Evolutionary conservation across 2,797 vertebrate genomes (phyloP).

Genomic region (Sebastes baramenuke): DNA sequence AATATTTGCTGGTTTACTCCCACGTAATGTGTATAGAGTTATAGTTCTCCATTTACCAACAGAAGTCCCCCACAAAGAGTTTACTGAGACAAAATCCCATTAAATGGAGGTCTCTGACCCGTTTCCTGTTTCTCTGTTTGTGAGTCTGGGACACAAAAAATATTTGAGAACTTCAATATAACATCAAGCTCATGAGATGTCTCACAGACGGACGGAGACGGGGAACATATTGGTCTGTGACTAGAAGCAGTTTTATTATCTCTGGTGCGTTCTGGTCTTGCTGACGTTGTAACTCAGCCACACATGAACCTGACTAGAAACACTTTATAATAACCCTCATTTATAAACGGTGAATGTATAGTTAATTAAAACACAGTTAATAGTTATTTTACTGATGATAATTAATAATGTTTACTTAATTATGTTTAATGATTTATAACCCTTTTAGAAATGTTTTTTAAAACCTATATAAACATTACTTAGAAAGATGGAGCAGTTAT

Average conservation of each 20-base stretch:
- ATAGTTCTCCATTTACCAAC: not conserved
- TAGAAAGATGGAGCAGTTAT: too few species aligned
- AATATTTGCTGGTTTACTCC: conserved; percentile 1
- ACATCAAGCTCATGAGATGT: not conserved
- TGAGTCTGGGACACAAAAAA: not conserved
- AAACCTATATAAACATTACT: too few species aligned
- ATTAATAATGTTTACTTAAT: too few species aligned
- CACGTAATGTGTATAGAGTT: not conserved
- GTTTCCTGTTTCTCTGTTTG: not conserved
- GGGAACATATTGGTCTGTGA: not conserved
- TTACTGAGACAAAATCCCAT: not conserved
- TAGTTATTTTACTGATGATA: not conserved
- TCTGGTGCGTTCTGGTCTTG: not conserved
- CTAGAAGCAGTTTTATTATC: not conserved
- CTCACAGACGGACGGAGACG: not conserved
- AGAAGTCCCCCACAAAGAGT: not conserved
- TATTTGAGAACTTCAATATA: not conserved
- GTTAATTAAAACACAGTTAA: not conserved
- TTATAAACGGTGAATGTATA: too few species aligned
- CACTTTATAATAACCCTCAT: too few species aligned
- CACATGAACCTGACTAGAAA: not conserved
- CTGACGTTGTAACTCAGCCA: conserved; percentile 21
- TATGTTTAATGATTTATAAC: too few species aligned
- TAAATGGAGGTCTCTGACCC: not conserved
- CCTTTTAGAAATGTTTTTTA: too few species aligned